Percentiles rank a stretch among this genome's conserved stretches.
Evolutionary conservation across 2,888 invertebrate species (phyloP).

Genomic region (Andrena praecox): DNA sequence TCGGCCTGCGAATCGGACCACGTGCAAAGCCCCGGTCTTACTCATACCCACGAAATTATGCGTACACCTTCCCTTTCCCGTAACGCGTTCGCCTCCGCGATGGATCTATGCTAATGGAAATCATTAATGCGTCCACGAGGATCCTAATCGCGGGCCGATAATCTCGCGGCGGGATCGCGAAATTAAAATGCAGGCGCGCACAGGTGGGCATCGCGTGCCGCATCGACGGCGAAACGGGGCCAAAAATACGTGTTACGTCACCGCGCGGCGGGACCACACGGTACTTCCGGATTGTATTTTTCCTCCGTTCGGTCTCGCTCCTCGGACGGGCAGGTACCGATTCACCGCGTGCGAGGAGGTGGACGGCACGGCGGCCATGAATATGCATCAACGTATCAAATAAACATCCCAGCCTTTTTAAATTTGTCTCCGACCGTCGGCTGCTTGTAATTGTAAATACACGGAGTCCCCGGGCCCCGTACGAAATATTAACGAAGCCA

Average conservation of each 20-base stretch:
- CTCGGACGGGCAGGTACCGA: neutral
- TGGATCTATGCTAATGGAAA: slow-evolving; percentile 83
- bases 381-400: slow-evolving; percentile 37
- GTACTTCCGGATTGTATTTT: slow-evolving; percentile 57
- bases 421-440: slow-evolving; percentile 18
- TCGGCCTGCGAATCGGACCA: slow-evolving; percentile 69
- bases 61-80: slow-evolving; percentile 65
- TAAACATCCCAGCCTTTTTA: slow-evolving; percentile 19
- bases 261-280: slow-evolving; percentile 50
- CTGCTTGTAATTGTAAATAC: slow-evolving; percentile 47
- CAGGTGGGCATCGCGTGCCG: slow-evolving; percentile 79
- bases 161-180: slow-evolving; percentile 72
- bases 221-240: slow-evolving; percentile 28
- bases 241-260: slow-evolving; percentile 68
- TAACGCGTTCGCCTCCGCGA: slow-evolving; percentile 72
- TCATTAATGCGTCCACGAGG: slow-evolving; percentile 80
- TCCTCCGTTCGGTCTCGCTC: neutral
- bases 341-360: neutral
- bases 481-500: slow-evolving; percentile 30
- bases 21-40: slow-evolving; percentile 64
- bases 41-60: slow-evolving; percentile 55
- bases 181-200: slow-evolving; percentile 81
- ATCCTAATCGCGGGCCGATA: slow-evolving; percentile 74
- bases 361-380: neutral
- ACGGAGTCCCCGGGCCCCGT: neutral